A percentile compares a stretch with the other conserved stretches of the same genome.
Conservation (phyloP, 1,140 invertebrate genomes). For the Ganaspis sp. region DNA sequence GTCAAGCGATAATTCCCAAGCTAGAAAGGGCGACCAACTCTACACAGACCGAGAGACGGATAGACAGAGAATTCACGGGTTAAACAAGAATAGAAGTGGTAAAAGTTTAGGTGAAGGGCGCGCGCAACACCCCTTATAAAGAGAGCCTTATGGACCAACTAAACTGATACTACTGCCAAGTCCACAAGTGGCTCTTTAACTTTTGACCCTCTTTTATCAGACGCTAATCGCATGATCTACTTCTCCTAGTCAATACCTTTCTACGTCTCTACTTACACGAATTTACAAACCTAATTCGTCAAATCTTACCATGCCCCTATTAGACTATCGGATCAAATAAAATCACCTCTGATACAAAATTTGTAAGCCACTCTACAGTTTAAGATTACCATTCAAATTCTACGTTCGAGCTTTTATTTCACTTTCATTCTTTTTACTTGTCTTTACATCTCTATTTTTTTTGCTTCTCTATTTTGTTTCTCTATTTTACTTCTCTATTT, state of each 20-base stretch:
- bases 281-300: constrained; percentile 23
- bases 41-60: constrained; percentile 51
- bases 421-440: too few species aligned
- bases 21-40: constrained; percentile 62
- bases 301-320: neutral
- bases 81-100: constrained; percentile 55
- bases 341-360: neutral
- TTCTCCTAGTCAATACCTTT: constrained; percentile 29
- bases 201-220: constrained; percentile 75
- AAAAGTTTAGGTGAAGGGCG: constrained; percentile 66
- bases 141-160: constrained; percentile 76
- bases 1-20: constrained; percentile 77
- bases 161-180: constrained; percentile 76
- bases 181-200: constrained; percentile 78
- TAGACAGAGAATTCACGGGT: constrained; percentile 46
- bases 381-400: too few species aligned
- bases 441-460: too few species aligned
- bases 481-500: too few species aligned
- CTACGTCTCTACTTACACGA: constrained; percentile 7
- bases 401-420: too few species aligned
- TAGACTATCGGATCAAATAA: neutral
- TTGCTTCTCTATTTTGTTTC: too few species aligned
- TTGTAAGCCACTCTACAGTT: neutral
- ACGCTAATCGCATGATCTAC: constrained; percentile 74
- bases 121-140: constrained; percentile 71